Evolutionary conservation across 1,140 invertebrate genomes (phyloP), one percentile per base, ranked within the genome.

Genomic region (Lanistes nyassanus): DNA sequence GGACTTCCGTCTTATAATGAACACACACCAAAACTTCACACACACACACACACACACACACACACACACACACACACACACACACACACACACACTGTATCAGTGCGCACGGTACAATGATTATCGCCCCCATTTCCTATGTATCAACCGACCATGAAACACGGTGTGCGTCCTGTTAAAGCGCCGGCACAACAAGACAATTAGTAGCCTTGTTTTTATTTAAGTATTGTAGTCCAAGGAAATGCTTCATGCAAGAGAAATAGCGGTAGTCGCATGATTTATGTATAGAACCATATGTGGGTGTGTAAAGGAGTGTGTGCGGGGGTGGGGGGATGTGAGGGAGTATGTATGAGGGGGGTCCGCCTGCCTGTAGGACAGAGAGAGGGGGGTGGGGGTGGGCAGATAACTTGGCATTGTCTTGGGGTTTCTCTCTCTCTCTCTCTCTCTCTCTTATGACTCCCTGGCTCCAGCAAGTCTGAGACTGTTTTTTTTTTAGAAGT

Each of bases 21-120:
- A 64, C 62, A 64, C 62, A 64, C 9, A 64, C n/a, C 34, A 6
- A 65, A 7, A 65, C 6, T 13, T 36, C 62, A 64, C 62, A 64
- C 62, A 64, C 62, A 64, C 62, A 64, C 62, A 64, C 62, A 64
- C 62, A 64, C 62, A 64, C 62, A 34, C 62, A 64, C 62, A 34
- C 62, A 64, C 62, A 64, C 62, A 64, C 62, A 64, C 62, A 64
- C 62, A 64, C 62, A 64, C 62, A 64, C 62, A 64, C 62, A 64
- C 62, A 64, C 62, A 64, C 62, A 64, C 62, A 64, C 62, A 64
- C 62, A 29, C 11, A 34, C 19, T 39, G n/a, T n/a, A n/a, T n/a
- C n/a, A n/a, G n/a, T n/a, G n/a, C n/a, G n/a, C n/a, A n/a, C n/a
- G n/a, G n/a, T n/a, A n/a, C n/a, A n/a, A n/a, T n/a, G n/a, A n/a